Percentiles rank a stretch among this genome's conserved stretches.
Conservation (phyloP, 2,113 vertebrate genomes). For the Burhinus oedicnemus region DNA sequence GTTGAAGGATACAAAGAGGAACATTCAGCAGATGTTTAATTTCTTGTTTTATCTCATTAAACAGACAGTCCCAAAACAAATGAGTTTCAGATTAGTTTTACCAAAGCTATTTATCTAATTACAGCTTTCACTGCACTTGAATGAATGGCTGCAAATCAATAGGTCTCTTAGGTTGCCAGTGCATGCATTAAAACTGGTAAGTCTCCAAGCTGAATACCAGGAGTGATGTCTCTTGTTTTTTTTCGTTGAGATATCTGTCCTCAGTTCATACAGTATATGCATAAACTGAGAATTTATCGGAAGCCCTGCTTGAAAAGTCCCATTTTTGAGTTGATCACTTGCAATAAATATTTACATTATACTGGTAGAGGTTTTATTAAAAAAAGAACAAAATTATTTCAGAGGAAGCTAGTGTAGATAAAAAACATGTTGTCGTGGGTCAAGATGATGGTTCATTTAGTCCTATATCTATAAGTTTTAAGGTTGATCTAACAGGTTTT, state of each 20-base stretch:
- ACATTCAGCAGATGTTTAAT: slow-evolving; percentile 40
- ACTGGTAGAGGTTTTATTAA: neutral
- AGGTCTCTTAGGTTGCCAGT: slow-evolving; percentile 46
- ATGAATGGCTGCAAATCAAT: slow-evolving; percentile 41
- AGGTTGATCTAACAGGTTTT: neutral
- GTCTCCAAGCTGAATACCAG: neutral
- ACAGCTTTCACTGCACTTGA: slow-evolving; percentile 42
- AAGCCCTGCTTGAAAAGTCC: neutral
- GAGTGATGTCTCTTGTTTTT: neutral
- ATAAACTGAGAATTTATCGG: neutral
- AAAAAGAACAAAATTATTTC: neutral
- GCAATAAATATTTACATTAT: neutral
- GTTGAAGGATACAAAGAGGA: neutral
- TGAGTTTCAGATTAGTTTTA: slow-evolving; percentile 56
- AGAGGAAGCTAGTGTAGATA: neutral
- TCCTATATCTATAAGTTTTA: neutral
- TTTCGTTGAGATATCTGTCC: neutral
- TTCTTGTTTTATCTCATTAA: slow-evolving; percentile 58
- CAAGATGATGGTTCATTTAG: neutral
- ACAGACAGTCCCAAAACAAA: slow-evolving; percentile 17
- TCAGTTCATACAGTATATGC: neutral
- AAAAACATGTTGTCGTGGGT: neutral
- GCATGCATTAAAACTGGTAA: slow-evolving; percentile 31
- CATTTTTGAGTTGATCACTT: neutral
- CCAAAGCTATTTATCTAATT: slow-evolving; percentile 60